Conservation (phyloP, 2,888 invertebrate species). For the Spodoptera littoralis region DNA sequence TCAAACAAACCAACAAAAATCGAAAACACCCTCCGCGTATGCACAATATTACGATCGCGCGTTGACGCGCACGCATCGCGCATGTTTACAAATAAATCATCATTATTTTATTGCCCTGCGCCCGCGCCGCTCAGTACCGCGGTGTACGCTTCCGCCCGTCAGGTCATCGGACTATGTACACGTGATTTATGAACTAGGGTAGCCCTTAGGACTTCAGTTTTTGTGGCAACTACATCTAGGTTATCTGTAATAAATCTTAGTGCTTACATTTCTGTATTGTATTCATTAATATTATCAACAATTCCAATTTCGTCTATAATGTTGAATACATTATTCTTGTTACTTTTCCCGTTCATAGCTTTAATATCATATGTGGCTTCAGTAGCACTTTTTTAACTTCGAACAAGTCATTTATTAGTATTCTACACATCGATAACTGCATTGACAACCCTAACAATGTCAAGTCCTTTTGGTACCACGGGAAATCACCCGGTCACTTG, state of each 20-base stretch:
- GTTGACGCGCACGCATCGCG: constrained; percentile 77
- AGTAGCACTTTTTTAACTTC: too few relatives aligned
- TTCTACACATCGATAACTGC: too few relatives aligned
- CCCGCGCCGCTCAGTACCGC: constrained; percentile 61
- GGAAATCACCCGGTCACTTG: constrained; percentile 46
- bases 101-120: constrained; percentile 79
- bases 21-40: constrained; percentile 55
- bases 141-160: constrained; percentile 62
- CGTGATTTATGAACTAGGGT: constrained; percentile 60
- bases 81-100: constrained; percentile 88
- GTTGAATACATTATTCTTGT: too few relatives aligned
- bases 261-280: too few relatives aligned
- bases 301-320: too few relatives aligned
- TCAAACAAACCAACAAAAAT: constrained; percentile 9
- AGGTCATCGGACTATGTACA: constrained; percentile 58
- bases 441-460: background rate
- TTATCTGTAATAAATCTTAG: too few relatives aligned
- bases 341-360: too few relatives aligned
- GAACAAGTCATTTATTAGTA: too few relatives aligned
- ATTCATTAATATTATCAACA: too few relatives aligned
- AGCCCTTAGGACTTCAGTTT: constrained; percentile 36
- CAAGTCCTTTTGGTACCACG: constrained; percentile 32
- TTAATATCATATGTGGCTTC: too few relatives aligned
- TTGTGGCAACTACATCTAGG: constrained; percentile 9
- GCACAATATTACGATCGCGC: constrained; percentile 73